phyloP scores from a whole-genome alignment of 2,797 vertebrate species.

The Anomalospiza imberbis region DNA sequence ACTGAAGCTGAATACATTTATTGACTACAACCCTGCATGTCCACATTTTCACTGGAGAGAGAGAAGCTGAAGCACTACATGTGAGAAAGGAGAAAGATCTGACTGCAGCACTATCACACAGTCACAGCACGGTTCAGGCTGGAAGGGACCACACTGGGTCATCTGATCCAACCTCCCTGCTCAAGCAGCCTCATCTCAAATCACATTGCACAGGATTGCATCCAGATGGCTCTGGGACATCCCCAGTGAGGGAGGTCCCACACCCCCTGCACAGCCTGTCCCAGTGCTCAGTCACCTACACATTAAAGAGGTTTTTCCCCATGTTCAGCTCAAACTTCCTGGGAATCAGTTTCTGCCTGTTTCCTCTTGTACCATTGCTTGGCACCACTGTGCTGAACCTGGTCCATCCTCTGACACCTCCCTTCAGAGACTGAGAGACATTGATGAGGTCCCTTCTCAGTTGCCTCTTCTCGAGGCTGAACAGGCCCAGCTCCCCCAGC shows the following conservation, averaged over 20 bases:
- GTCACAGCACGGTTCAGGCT: not conserved
- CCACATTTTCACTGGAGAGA: not conserved
- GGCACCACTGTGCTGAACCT: not conserved
- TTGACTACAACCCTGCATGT: not conserved
- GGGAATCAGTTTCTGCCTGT: not conserved
- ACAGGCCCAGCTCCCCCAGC: not conserved
- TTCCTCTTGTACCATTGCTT: not conserved
- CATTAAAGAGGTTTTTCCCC: not conserved
- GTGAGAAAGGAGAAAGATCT: not conserved
- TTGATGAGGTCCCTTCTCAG: not conserved
- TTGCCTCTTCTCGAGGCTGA: not conserved
- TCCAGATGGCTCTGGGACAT: not conserved
- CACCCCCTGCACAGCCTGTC: not conserved
- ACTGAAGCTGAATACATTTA: not conserved
- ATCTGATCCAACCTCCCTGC: not conserved
- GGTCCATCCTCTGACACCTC: not conserved
- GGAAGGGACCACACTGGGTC: not conserved
- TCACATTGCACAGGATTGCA: not conserved
- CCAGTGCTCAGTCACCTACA: not conserved
- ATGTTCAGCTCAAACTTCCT: not conserved
- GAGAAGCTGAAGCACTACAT: not conserved
- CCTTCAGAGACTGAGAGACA: not conserved
- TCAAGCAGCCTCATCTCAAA: not conserved
- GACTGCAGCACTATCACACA: not conserved
- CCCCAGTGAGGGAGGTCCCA: not conserved